These are phyloP conservation scores for Hippocampus kuda DNA, from an alignment of 2,797 vertebrate genomes.

Conservation along the genomic window DNA sequence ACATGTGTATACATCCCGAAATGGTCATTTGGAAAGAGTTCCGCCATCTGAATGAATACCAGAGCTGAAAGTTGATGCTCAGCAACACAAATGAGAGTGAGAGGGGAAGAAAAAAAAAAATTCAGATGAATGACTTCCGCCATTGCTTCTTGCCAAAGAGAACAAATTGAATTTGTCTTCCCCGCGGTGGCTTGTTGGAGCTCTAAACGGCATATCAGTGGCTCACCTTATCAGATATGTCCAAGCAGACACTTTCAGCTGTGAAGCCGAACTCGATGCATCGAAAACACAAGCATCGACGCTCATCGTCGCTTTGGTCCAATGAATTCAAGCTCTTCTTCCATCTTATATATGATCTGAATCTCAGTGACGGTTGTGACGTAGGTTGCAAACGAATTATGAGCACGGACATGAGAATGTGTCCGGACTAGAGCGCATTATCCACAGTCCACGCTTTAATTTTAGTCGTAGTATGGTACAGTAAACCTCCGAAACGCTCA, in stretches of 20 bases:
- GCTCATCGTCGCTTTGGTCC: not conserved
- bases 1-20: not conserved
- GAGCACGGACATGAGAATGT: not conserved
- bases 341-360: constrained; percentile 1
- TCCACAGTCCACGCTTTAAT: not conserved
- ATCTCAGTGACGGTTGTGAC: not conserved
- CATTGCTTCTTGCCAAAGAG: constrained; percentile 63
- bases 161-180: constrained; percentile 76
- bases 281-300: not conserved
- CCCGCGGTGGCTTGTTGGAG: constrained; percentile 61
- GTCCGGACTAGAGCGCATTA: not conserved
- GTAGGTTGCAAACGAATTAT: not conserved
- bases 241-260: constrained; percentile 63
- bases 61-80: constrained; percentile 60
- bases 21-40: constrained; percentile 37
- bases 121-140: constrained; percentile 56
- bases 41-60: constrained; percentile 46
- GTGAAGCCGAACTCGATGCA: constrained; percentile 26
- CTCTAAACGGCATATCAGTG: constrained; percentile 69
- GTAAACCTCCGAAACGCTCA: not conserved
- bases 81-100: constrained; percentile 38
- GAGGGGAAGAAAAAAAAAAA: constrained; percentile 5
- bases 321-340: not conserved
- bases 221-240: constrained; percentile 70
- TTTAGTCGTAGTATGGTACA: not conserved